Evolutionary conservation across 2,888 invertebrate species (phyloP).

Genomic region (Phaonia tiefii): DNA sequence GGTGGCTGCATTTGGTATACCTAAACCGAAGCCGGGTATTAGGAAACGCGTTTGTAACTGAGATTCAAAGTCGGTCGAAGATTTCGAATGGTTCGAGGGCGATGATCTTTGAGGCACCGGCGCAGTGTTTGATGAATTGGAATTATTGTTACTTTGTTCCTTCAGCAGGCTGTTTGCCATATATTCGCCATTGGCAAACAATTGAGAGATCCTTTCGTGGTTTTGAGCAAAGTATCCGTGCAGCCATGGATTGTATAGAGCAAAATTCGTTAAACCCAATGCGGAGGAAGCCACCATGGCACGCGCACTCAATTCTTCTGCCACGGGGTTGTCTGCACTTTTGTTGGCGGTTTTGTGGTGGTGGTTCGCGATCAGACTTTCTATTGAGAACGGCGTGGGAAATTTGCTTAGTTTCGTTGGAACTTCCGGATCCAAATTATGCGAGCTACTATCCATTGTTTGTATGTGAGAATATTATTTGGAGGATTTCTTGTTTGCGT

Average conservation of each 20-base stretch:
- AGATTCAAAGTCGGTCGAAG: slow-evolving; percentile 66
- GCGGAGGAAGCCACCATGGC: slow-evolving; percentile 75
- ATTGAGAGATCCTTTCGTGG: slow-evolving; percentile 78
- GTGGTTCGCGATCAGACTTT: slow-evolving; percentile 79
- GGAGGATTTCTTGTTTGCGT: slow-evolving; percentile 4
- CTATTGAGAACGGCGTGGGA: slow-evolving; percentile 80
- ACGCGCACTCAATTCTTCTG: slow-evolving; percentile 73
- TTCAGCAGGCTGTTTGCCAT: slow-evolving; percentile 52
- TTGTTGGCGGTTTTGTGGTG: slow-evolving; percentile 48
- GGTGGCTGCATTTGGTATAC: slow-evolving; percentile 6
- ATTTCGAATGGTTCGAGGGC: slow-evolving; percentile 43
- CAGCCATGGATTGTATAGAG: slow-evolving; percentile 80
- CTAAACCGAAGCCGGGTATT: slow-evolving; percentile 68
- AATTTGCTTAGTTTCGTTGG: slow-evolving; percentile 74
- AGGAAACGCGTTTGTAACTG: slow-evolving; percentile 73
- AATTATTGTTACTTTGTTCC: slow-evolving; percentile 41
- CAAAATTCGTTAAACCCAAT: slow-evolving; percentile 77
- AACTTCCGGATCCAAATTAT: slow-evolving; percentile 63
- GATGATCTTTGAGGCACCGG: slow-evolving; percentile 50
- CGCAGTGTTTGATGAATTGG: slow-evolving; percentile 40
- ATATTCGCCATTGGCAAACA: slow-evolving; percentile 71
- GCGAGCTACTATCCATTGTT: slow-evolving; percentile 64
- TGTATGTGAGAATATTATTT: slow-evolving; percentile 42
- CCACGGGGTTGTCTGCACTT: slow-evolving; percentile 39
- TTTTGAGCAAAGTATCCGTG: slow-evolving; percentile 80